phyloP scores from a whole-genome alignment of 2,113 vertebrate species.

The Chaenocephalus aceratus region DNA sequence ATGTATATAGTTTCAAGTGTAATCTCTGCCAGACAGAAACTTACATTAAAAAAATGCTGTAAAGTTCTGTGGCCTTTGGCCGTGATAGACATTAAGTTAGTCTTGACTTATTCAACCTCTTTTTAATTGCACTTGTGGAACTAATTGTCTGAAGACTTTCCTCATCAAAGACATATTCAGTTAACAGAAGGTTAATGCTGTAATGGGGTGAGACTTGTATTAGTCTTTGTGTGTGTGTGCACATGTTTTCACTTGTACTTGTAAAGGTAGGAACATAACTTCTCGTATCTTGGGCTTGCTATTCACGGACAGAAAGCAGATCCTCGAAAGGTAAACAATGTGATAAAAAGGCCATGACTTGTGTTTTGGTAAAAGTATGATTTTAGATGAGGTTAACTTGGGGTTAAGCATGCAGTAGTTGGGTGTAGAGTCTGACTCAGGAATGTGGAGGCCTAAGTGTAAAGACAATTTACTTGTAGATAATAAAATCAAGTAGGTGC shows the following conservation, averaged over 20 bases:
- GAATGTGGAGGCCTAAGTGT: background rate
- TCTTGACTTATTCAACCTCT: slow-evolving; percentile 32
- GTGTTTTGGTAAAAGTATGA: background rate
- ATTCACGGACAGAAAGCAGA: slow-evolving; percentile 15
- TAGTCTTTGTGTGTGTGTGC: slow-evolving; percentile 6
- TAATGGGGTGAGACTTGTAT: slow-evolving; percentile 26
- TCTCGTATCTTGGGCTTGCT: background rate
- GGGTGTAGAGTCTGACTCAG: background rate
- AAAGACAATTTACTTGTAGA: background rate
- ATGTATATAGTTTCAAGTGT: background rate
- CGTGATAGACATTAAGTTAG: slow-evolving; percentile 25
- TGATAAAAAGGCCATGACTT: background rate
- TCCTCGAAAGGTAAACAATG: background rate
- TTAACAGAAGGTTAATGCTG: slow-evolving; percentile 46
- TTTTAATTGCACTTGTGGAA: slow-evolving; percentile 50
- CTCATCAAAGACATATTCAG: slow-evolving; percentile 50
- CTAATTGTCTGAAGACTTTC: slow-evolving; percentile 45
- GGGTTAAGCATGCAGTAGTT: background rate
- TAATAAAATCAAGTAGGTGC: background rate
- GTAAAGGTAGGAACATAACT: background rate
- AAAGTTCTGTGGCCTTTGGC: slow-evolving; percentile 19
- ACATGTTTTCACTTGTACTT: background rate
- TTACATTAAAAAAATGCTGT: slow-evolving; percentile 10
- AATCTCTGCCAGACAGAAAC: slow-evolving; percentile 23
- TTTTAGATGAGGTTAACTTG: slow-evolving; percentile 9